Evolutionary conservation across 2,113 vertebrate genomes (phyloP).

Genomic region (Prochilodus magdalenae): DNA sequence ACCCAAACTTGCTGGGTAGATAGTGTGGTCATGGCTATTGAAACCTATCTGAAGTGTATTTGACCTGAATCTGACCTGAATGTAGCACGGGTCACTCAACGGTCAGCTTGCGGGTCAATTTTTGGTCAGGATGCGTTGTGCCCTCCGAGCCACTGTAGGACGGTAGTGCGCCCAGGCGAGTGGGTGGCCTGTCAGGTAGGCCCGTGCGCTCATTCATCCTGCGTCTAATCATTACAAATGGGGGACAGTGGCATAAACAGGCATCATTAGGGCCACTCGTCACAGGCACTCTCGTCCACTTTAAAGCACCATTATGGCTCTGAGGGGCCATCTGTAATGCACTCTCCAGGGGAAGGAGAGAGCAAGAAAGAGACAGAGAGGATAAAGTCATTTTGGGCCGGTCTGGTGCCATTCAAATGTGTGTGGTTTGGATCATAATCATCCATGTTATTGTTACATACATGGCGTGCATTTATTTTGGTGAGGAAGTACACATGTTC

Average conservation of each 20-base stretch:
- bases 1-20: constrained; percentile 15
- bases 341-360: constrained; percentile 46
- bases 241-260: constrained; percentile 68
- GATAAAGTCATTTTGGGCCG: constrained; percentile 40
- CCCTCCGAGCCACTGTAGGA: constrained; percentile 54
- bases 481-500: no score
- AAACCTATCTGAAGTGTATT: constrained; percentile 42
- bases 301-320: constrained; percentile 56
- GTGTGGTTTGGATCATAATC: constrained; percentile 25
- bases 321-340: constrained; percentile 51
- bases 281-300: constrained; percentile 57
- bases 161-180: constrained; percentile 62
- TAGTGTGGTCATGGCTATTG: constrained; percentile 46
- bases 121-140: constrained; percentile 71
- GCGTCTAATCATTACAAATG: constrained; percentile 85
- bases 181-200: constrained; percentile 59
- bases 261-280: constrained; percentile 54
- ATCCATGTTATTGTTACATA: constrained; percentile 15
- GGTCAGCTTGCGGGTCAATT: constrained; percentile 67
- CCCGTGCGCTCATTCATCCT: constrained; percentile 72
- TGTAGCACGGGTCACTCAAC: constrained; percentile 36
- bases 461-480: no score
- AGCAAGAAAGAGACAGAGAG: constrained; percentile 13
- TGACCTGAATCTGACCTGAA: constrained; percentile 49
- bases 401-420: constrained; percentile 31